Evolutionary conservation across 2,888 invertebrate genomes (phyloP).

Genomic region (Pyrgus malvae): DNA sequence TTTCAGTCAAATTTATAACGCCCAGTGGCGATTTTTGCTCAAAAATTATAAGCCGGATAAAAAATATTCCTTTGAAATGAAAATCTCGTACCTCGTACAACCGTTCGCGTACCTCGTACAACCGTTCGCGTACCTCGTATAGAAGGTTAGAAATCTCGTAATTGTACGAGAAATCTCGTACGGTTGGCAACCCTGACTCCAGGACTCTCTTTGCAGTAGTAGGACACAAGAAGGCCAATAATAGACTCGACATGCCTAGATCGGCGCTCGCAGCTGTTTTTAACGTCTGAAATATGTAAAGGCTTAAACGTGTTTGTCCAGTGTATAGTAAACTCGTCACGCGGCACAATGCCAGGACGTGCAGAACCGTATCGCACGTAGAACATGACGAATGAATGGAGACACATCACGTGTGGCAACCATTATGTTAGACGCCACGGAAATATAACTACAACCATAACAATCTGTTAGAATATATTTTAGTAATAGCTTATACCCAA

Average conservation of each 20-base stretch:
- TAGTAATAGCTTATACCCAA: constrained; percentile 11
- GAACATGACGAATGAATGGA: constrained; percentile 72
- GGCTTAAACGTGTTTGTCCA: constrained; percentile 20
- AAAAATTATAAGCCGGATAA: too few species aligned
- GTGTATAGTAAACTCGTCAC: constrained; percentile 58
- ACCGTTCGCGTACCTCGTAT: too few species aligned
- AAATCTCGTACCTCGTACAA: too few species aligned
- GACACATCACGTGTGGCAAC: constrained; percentile 57
- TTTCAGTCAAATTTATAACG: too few species aligned
- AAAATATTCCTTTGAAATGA: too few species aligned
- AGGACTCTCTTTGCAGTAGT: too few species aligned
- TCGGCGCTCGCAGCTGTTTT: constrained; percentile 22
- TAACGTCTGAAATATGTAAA: constrained; percentile 23
- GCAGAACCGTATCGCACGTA: constrained; percentile 58
- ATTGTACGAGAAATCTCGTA: too few species aligned
- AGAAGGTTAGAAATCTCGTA: too few species aligned
- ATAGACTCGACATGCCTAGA: constrained; percentile 10
- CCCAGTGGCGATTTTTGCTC: too few species aligned
- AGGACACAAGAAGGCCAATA: too few species aligned
- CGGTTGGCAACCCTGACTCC: too few species aligned
- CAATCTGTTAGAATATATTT: constrained; percentile 10
- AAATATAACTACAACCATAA: constrained; percentile 24
- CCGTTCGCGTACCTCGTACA: too few species aligned
- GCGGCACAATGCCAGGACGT: constrained; percentile 71
- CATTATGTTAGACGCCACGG: constrained; percentile 30